A percentile compares a stretch with the other conserved stretches of the same genome.
Evolutionary conservation across 2,797 vertebrate species (phyloP).

Genomic region (Coluber constrictor): DNA sequence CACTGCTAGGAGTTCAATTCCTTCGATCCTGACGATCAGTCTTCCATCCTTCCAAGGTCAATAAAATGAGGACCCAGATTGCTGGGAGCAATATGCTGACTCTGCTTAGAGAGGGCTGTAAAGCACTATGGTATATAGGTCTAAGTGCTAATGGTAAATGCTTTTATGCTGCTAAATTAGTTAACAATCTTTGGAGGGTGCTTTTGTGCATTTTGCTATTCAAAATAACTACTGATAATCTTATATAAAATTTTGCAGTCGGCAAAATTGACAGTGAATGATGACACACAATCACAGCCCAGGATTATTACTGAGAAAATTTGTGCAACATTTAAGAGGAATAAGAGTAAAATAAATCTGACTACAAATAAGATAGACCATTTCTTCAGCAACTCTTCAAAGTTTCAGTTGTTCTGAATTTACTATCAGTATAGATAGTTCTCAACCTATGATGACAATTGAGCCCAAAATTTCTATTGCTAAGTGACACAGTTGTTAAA

Average conservation of each 20-base stretch:
- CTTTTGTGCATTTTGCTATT: background rate
- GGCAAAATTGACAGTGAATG: background rate
- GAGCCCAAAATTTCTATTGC: background rate
- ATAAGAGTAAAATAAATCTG: background rate
- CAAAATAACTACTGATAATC: background rate
- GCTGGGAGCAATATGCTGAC: no score
- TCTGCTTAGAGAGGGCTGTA: background rate
- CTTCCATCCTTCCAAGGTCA: no score
- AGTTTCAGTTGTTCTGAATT: background rate
- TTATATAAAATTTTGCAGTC: background rate
- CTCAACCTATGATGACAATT: background rate
- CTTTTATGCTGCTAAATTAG: background rate
- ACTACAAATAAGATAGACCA: background rate
- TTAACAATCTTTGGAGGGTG: background rate
- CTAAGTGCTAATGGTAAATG: background rate
- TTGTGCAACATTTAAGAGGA: background rate
- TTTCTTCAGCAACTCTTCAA: background rate
- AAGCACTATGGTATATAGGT: background rate
- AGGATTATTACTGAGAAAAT: background rate
- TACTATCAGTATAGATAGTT: background rate
- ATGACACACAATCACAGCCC: background rate
- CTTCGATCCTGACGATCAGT: no score
- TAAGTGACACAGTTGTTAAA: background rate
- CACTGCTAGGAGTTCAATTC: no score
- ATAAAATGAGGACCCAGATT: no score